A percentile compares a stretch with the other conserved stretches of the same genome.
Conservation (phyloP, 2,113 vertebrate genomes). For the Brachyhypopomus occidentalis region DNA sequence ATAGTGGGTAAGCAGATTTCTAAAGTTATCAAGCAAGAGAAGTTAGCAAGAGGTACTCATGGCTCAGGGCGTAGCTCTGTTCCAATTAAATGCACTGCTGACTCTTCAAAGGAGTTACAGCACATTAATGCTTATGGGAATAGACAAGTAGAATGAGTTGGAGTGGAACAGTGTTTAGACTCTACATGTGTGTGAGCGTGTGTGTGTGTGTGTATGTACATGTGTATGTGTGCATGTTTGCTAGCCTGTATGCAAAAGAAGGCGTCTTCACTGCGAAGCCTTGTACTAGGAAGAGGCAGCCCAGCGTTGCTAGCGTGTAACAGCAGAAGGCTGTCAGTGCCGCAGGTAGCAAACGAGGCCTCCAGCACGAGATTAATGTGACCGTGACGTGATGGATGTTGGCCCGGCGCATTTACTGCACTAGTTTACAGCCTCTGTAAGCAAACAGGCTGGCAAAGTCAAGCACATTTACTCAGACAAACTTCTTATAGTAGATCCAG, state of each 20-base stretch:
- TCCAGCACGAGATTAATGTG: conserved; percentile 38
- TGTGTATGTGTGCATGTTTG: conserved; percentile 3
- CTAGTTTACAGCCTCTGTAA: conserved; percentile 60
- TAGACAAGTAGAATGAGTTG: conserved; percentile 67
- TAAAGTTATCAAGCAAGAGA: conserved; percentile 25
- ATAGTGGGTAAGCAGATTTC: conserved; percentile 31
- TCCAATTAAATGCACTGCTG: conserved; percentile 73
- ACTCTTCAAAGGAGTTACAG: conserved; percentile 72
- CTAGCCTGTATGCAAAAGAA: not conserved
- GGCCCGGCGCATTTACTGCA: conserved; percentile 54
- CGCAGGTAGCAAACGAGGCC: conserved; percentile 50
- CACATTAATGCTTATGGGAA: conserved; percentile 71
- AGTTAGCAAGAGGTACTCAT: conserved; percentile 53
- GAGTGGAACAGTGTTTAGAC: not conserved
- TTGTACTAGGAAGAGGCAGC: conserved; percentile 57
- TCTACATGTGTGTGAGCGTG: conserved; percentile 33
- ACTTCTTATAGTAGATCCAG: conserved; percentile 5
- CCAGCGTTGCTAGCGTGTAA: conserved; percentile 40
- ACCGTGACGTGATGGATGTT: conserved; percentile 54
- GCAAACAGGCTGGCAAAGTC: conserved; percentile 62
- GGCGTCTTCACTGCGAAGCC: conserved; percentile 50
- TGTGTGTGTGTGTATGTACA: conserved; percentile 14
- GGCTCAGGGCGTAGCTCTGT: conserved; percentile 69
- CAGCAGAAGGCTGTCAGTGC: conserved; percentile 40
- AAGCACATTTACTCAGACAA: conserved; percentile 45